A percentile compares a stretch with the other conserved stretches of the same genome.
These are phyloP conservation scores for Dendropsophus ebraccatus DNA, from an alignment of 2,113 vertebrate genomes.

Conservation along the genomic window DNA sequence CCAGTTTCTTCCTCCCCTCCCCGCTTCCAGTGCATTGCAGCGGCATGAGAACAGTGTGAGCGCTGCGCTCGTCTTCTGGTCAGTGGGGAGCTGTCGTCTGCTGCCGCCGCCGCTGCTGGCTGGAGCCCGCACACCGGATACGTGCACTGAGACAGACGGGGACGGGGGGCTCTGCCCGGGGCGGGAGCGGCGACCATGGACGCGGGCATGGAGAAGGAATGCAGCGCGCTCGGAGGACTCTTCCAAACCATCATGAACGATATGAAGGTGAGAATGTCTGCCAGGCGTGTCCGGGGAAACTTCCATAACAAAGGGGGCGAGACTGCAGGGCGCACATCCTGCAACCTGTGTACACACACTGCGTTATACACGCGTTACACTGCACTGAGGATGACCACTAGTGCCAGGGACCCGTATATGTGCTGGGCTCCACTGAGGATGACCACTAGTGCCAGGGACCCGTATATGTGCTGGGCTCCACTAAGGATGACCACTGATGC, in stretches of 20 bases:
- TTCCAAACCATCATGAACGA: conserved; percentile 86
- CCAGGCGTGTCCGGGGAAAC: conserved; percentile 51
- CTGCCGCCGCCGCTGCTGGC: no score
- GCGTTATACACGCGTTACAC: no score
- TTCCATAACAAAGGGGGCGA: conserved; percentile 25
- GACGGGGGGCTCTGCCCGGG: conserved; percentile 39
- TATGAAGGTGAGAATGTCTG: conserved; percentile 77
- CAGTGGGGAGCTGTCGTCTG: background rate
- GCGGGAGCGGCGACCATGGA: conserved; percentile 74
- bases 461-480: no score
- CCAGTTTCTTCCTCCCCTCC: conserved; percentile 21
- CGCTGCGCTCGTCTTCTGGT: background rate
- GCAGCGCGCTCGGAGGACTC: conserved; percentile 82
- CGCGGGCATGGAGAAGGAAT: conserved; percentile 83
- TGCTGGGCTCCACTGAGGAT: no score
- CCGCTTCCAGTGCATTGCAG: conserved; percentile 45
- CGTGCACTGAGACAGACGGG: background rate
- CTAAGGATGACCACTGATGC: no score
- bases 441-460: no score
- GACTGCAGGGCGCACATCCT: background rate
- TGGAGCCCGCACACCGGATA: conserved; percentile 19
- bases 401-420: no score
- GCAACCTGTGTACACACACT: conserved; percentile 2
- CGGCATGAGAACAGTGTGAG: conserved; percentile 52
- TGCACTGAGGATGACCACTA: background rate